Percentiles rank a stretch among this genome's conserved stretches.
Conservation (phyloP, 2,797 vertebrate genomes). For the Australoheros facetus region DNA sequence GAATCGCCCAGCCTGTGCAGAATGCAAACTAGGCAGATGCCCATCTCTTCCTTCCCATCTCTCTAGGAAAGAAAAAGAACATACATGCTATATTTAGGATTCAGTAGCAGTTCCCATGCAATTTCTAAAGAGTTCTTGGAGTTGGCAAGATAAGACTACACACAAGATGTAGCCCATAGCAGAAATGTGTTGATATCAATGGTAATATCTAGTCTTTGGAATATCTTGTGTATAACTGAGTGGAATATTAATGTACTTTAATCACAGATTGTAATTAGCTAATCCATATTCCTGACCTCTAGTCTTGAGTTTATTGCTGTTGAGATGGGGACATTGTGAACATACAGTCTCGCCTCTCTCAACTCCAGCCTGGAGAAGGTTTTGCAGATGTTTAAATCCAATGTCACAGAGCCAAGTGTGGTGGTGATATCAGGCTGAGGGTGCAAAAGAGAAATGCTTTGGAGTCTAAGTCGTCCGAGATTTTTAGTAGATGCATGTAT, state of each 20-base stretch:
- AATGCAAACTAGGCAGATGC: conserved; percentile 74
- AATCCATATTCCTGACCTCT: not conserved
- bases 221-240: not conserved
- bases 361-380: conserved; percentile 13
- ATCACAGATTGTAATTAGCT: conserved; percentile 15
- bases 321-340: not conserved
- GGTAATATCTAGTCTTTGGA: not conserved
- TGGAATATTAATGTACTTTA: not conserved
- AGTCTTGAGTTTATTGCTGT: conserved; percentile 6
- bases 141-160: conserved; percentile 45
- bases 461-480: not conserved
- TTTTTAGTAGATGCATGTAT: no score
- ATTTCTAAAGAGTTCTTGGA: conserved; percentile 45
- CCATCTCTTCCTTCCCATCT: conserved; percentile 52
- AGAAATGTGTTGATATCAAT: conserved; percentile 7
- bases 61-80: conserved; percentile 43
- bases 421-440: conserved; percentile 32
- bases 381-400: conserved; percentile 39
- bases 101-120: conserved; percentile 29
- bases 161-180: conserved; percentile 24
- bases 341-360: not conserved
- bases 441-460: conserved; percentile 48
- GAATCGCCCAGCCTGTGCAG: conserved; percentile 61
- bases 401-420: conserved; percentile 27
- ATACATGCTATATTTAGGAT: conserved; percentile 51